Conservation (phyloP, 1,140 invertebrate species). For the Cydia pomonella region DNA sequence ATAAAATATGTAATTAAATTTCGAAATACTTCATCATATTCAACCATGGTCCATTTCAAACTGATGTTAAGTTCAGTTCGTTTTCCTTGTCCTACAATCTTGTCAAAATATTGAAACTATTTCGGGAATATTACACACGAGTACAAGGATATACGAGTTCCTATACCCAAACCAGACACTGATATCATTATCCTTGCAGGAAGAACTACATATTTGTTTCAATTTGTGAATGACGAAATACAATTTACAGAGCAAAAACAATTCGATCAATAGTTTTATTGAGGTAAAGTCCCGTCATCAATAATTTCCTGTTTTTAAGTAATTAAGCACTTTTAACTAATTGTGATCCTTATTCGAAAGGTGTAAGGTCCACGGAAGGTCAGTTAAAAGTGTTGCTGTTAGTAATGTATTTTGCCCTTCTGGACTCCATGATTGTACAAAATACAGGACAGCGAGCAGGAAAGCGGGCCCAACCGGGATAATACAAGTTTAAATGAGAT, state of each 20-base stretch:
- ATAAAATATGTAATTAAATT: too few species aligned
- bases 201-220: neutral
- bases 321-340: neutral
- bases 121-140: neutral
- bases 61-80: too few species aligned
- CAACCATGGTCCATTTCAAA: too few species aligned
- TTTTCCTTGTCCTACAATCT: too few species aligned
- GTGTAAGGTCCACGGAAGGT: too few species aligned
- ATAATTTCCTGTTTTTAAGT: conserved; percentile 7
- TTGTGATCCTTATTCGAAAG: neutral
- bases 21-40: too few species aligned
- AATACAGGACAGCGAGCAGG: neutral
- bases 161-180: neutral
- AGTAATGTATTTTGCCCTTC: neutral
- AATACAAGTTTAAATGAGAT: neutral
- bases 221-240: neutral
- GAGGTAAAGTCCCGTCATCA: neutral
- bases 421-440: neutral
- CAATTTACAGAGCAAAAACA: neutral
- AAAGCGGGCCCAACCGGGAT: neutral
- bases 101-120: too few species aligned
- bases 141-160: neutral
- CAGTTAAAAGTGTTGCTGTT: too few species aligned
- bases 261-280: neutral
- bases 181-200: neutral